These are phyloP conservation scores for Drosophila percnosoma DNA, from an alignment of 2,888 invertebrate genomes.

Conservation along the genomic window DNA sequence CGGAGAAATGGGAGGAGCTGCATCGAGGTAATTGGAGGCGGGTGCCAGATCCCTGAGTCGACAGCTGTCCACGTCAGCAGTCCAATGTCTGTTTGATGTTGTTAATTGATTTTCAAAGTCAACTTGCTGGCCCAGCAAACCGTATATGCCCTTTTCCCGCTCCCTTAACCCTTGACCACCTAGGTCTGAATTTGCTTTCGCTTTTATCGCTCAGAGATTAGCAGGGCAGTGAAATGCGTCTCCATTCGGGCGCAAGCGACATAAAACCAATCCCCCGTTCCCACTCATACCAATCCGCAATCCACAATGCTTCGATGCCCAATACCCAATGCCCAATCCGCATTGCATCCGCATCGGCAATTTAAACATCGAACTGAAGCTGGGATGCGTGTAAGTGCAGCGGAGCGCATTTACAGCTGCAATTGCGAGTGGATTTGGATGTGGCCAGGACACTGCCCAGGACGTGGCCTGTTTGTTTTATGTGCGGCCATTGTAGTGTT, in stretches of 20 bases:
- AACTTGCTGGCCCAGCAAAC: constrained; percentile 62
- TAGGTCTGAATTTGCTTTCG: constrained; percentile 55
- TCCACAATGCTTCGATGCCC: constrained; percentile 26
- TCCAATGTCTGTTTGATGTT: constrained; percentile 84
- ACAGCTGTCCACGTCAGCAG: constrained; percentile 75
- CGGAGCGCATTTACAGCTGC: constrained; percentile 77
- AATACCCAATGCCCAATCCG: constrained; percentile 22
- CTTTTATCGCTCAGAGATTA: constrained; percentile 74
- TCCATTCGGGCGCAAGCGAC: constrained; percentile 78
- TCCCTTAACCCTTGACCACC: background rate
- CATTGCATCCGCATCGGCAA: constrained; percentile 53
- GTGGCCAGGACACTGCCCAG: constrained; percentile 52
- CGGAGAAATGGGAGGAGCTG: background rate
- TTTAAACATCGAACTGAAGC: constrained; percentile 49
- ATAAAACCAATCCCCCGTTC: constrained; percentile 72
- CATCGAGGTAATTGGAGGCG: constrained; percentile 12
- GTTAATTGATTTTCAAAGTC: constrained; percentile 85
- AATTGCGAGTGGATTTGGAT: constrained; percentile 73
- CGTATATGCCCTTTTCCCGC: background rate
- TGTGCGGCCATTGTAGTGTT: constrained; percentile 75
- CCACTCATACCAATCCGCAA: constrained; percentile 38
- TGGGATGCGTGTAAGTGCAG: constrained; percentile 74
- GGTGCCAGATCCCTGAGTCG: constrained; percentile 27
- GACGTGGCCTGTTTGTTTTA: constrained; percentile 76
- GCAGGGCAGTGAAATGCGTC: constrained; percentile 76